Conservation (phyloP, 2,113 vertebrate species). For the Nycticorax nycticorax region DNA sequence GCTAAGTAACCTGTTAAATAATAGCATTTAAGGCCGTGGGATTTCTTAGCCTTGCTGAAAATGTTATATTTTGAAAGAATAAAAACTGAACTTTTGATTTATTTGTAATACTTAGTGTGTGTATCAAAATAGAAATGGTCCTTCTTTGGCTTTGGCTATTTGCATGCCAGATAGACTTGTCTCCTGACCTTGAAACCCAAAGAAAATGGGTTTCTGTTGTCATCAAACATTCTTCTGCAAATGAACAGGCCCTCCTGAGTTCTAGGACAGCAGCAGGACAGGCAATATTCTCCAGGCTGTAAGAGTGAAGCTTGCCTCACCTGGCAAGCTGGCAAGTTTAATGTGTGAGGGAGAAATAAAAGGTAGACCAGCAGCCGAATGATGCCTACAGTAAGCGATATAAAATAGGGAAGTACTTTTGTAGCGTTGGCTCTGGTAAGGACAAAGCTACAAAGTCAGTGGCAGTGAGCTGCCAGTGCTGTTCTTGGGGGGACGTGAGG, state of each 20-base stretch:
- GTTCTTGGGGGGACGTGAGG: background rate
- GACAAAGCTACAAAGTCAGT: background rate
- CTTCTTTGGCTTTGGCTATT: background rate
- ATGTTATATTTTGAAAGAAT: background rate
- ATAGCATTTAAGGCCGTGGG: background rate
- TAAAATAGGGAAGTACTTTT: background rate
- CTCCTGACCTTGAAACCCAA: background rate
- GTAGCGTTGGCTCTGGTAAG: background rate
- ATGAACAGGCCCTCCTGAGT: background rate
- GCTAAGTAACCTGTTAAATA: background rate
- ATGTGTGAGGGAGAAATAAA: background rate
- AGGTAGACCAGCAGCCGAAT: background rate
- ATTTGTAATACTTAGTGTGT: background rate
- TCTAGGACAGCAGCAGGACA: background rate
- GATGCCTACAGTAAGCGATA: accelerated
- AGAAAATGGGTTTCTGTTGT: background rate
- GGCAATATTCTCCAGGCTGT: background rate
- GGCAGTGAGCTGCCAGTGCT: background rate
- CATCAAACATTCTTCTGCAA: background rate
- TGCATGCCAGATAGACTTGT: background rate
- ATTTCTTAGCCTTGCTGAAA: background rate
- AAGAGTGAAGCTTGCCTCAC: background rate
- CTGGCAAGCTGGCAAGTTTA: background rate
- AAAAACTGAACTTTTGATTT: background rate
- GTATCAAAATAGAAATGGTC: background rate